Percentiles rank a stretch among this genome's conserved stretches.
These are phyloP conservation scores for Microcebus griseorufus DNA, from an alignment of 2,113 vertebrate genomes.

Conservation along the genomic window DNA sequence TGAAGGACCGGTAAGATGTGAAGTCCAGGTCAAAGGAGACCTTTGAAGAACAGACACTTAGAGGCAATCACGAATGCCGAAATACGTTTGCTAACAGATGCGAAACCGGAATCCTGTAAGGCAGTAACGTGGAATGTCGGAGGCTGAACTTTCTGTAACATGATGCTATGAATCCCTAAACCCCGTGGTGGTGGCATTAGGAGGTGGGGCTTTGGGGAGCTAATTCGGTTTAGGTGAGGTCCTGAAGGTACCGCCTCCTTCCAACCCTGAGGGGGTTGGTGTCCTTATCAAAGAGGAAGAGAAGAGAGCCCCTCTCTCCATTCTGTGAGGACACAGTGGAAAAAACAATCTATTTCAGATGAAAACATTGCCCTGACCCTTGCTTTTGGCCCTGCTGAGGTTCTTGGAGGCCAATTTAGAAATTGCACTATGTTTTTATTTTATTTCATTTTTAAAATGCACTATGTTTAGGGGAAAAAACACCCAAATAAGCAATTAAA, in stretches of 20 bases:
- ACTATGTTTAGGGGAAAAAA: background rate
- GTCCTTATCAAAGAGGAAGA: background rate
- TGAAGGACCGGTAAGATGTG: background rate
- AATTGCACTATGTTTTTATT: background rate
- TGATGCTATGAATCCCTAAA: background rate
- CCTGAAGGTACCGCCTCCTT: background rate
- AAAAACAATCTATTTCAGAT: background rate
- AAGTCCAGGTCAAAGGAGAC: background rate
- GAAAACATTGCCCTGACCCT: background rate
- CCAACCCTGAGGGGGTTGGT: background rate
- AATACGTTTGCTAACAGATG: background rate
- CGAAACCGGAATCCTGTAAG: background rate
- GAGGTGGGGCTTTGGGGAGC: background rate
- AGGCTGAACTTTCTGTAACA: background rate
- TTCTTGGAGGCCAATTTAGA: background rate
- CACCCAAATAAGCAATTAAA: background rate
- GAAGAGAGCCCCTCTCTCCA: background rate
- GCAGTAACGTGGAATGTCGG: background rate
- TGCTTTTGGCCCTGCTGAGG: background rate
- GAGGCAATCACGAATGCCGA: background rate
- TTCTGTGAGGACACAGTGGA: background rate
- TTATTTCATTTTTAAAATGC: no score
- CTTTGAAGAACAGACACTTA: background rate
- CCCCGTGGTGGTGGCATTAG: background rate
- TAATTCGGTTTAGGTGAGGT: background rate